Base-by-base conservation (phyloP, 2,888 invertebrate genomes). In the Desoria tigrina region DNA sequence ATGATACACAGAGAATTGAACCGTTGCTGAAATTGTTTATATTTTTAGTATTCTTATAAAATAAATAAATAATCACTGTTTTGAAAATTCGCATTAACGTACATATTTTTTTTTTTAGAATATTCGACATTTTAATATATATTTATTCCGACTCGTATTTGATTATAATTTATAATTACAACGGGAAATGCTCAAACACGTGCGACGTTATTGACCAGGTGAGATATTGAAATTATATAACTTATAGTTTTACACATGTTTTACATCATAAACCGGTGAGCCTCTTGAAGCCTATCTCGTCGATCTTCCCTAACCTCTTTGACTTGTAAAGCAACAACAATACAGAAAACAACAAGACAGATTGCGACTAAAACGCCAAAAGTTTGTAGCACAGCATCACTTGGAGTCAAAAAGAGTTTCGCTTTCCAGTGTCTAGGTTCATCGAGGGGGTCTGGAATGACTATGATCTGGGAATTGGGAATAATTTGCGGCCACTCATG, bases 401-500 rank as follows among this genome's bases (percentile, higher is more conserved):
- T 94, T 0, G 96, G 96, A 0, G 95, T 95, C 0, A 96, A 92
- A 83, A 94, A 96, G 21, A 97, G 82, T 78, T 93, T 92, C 21
- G 90, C 91, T 77, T 87, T 88, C 97, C 97, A 97, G 74, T 85
- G 85, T 1, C 84, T 84, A 0, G 94, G 89, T 61, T 90, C 84
- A 70, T 85, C 83, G 0, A 87, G 85, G 7, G 92, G 94, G 78
- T 87, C 86, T 1, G 98, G 98, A 69, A 97, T 91, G 1, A 98
- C 90, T 42, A 97, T 91, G 81, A 99, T 90, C 81, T 98, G 97
- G 0, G 98, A 96, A 79, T 99, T 98, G 0, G 98, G 98, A 79
- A 99, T 97, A 61, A 96, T 89, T 80, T 94, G 94, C 0, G 89
- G 88, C 91, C 93, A 95, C 65, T 86, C 87, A 73, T 87, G 87